A percentile compares a stretch with the other conserved stretches of the same genome.
Conservation (phyloP, 2,797 vertebrate genomes). For the Hoplostethus mediterraneus region DNA sequence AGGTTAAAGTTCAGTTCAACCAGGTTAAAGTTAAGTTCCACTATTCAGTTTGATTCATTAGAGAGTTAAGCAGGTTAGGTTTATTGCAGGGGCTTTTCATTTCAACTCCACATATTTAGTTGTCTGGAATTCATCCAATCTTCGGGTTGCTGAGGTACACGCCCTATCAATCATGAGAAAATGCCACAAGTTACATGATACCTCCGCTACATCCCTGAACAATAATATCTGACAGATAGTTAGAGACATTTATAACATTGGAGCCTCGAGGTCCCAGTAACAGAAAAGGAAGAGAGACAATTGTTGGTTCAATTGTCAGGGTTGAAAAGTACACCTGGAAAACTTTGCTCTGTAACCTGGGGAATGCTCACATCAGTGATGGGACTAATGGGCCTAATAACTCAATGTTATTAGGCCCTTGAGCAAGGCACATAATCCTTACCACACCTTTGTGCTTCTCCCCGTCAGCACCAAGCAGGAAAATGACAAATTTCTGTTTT, state of each 20-base stretch:
- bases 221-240: constrained; percentile 46
- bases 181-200: constrained; percentile 30
- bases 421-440: constrained; percentile 43
- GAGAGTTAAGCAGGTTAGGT: constrained; percentile 11
- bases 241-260: constrained; percentile 52
- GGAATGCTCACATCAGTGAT: neutral
- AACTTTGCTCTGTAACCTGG: constrained; percentile 28
- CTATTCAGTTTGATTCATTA: neutral
- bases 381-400: constrained; percentile 10
- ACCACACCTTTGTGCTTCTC: neutral
- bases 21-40: constrained; percentile 17
- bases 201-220: constrained; percentile 43
- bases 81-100: neutral
- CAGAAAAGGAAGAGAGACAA: neutral
- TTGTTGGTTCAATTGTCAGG: neutral
- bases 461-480: constrained; percentile 14
- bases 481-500: constrained; percentile 32
- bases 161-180: neutral
- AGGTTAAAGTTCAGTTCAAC: constrained; percentile 1
- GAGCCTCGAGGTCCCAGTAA: constrained; percentile 42
- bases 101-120: neutral
- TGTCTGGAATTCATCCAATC: neutral
- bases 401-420: constrained; percentile 56
- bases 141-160: neutral
- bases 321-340: constrained; percentile 19